Conservation (phyloP, 2,888 invertebrate species). For the Ormyrus pomaceus region DNA sequence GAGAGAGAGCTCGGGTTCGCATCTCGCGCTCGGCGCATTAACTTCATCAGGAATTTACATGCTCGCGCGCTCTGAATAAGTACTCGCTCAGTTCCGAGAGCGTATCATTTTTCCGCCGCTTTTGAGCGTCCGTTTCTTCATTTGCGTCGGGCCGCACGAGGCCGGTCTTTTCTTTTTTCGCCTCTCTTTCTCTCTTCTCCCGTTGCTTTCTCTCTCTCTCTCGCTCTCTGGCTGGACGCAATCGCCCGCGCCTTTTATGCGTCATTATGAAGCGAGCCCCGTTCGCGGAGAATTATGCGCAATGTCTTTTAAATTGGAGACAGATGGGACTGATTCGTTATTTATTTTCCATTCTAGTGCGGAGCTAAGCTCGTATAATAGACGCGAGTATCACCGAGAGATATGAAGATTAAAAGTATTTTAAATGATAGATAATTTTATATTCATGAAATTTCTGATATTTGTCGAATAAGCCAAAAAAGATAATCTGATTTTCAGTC, state of each 20-base stretch:
- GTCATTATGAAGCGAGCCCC: constrained; percentile 26
- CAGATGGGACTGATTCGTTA: not conserved
- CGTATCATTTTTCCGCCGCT: constrained; percentile 43
- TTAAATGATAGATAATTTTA: no score
- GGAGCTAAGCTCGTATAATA: no score
- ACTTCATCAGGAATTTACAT: constrained; percentile 63
- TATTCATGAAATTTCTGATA: no score
- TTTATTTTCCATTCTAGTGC: not conserved
- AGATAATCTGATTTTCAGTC: no score
- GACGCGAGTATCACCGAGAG: no score
- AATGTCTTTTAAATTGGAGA: not conserved
- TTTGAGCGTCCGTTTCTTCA: constrained; percentile 19
- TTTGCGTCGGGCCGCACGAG: not conserved
- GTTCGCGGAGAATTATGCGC: not conserved
- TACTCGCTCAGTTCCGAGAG: not conserved
- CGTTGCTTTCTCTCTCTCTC: constrained; percentile 5
- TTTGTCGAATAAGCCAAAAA: no score
- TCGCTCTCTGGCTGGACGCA: not conserved
- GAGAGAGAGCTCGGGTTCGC: constrained; percentile 16
- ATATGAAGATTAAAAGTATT: no score
- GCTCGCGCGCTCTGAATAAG: constrained; percentile 56
- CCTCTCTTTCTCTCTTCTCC: not conserved
- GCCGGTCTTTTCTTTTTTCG: constrained; percentile 13
- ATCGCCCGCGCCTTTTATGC: not conserved
- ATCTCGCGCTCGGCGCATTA: constrained; percentile 53